Evolutionary conservation across 2,113 vertebrate genomes (phyloP).

Genomic region (Rhipidura dahli): DNA sequence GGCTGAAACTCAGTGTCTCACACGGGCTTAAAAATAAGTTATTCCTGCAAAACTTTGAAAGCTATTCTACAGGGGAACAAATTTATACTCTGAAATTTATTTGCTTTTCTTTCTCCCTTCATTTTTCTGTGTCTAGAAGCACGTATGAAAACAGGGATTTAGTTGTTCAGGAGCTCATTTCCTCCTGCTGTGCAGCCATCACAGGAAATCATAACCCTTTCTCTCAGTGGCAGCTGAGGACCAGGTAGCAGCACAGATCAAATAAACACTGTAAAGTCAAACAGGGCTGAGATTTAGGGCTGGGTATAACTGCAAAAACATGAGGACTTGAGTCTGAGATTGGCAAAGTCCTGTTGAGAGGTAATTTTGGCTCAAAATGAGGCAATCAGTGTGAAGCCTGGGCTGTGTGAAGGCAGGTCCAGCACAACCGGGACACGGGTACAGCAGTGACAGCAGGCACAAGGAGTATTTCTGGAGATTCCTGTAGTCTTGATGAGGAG

Average conservation of each 20-base stretch:
- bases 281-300: neutral
- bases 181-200: neutral
- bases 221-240: neutral
- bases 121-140: neutral
- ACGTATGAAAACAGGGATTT: neutral
- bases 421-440: neutral
- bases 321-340: neutral
- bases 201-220: neutral
- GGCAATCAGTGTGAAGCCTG: neutral
- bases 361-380: neutral
- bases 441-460: neutral
- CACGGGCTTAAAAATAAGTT: neutral
- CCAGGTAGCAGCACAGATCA: neutral
- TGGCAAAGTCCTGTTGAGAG: neutral
- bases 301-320: neutral
- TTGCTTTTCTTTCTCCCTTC: neutral
- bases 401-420: neutral
- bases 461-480: neutral
- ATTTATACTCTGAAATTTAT: neutral
- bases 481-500: neutral
- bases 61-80: neutral
- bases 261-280: neutral
- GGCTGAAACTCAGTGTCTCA: neutral
- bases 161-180: neutral
- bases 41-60: conserved; percentile 10